Conservation (phyloP, 2,797 vertebrate genomes). For the Naso thynnoides region DNA sequence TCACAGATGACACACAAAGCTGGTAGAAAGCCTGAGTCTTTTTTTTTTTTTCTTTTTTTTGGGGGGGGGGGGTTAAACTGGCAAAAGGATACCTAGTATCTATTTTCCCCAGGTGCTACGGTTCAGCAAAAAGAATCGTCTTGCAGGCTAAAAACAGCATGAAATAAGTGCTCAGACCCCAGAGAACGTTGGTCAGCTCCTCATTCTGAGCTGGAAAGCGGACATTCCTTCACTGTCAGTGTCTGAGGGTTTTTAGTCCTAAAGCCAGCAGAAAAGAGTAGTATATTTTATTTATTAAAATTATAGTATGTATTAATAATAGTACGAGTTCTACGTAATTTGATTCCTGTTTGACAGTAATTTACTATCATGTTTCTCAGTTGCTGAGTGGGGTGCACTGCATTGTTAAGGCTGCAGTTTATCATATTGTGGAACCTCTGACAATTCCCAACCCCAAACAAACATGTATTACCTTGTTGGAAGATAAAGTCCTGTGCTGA, state of each 20-base stretch:
- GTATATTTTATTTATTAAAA: not conserved
- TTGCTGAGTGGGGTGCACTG: not conserved
- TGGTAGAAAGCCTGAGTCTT: not conserved
- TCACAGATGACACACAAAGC: too few species aligned
- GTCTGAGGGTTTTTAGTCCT: not conserved
- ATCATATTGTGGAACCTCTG: not conserved
- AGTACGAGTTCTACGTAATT: not conserved
- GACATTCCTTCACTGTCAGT: not conserved
- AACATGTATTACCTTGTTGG: conserved; percentile 93
- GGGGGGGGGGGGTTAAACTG: not conserved
- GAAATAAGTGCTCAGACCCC: not conserved
- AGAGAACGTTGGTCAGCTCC: not conserved
- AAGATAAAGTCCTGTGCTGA: conserved; percentile 98
- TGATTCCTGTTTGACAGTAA: not conserved
- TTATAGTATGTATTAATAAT: too few species aligned
- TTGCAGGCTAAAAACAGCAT: not conserved
- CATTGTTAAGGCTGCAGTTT: too few species aligned
- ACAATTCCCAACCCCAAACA: not conserved
- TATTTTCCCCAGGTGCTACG: not conserved
- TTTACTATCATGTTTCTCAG: not conserved
- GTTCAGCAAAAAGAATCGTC: not conserved
- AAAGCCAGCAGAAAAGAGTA: not conserved
- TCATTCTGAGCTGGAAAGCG: not conserved
- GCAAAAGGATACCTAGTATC: not conserved
- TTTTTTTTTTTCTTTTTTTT: too few species aligned